These are phyloP conservation scores for Chaenogobius annularis DNA, from an alignment of 2,113 vertebrate species.

Conservation along the genomic window DNA sequence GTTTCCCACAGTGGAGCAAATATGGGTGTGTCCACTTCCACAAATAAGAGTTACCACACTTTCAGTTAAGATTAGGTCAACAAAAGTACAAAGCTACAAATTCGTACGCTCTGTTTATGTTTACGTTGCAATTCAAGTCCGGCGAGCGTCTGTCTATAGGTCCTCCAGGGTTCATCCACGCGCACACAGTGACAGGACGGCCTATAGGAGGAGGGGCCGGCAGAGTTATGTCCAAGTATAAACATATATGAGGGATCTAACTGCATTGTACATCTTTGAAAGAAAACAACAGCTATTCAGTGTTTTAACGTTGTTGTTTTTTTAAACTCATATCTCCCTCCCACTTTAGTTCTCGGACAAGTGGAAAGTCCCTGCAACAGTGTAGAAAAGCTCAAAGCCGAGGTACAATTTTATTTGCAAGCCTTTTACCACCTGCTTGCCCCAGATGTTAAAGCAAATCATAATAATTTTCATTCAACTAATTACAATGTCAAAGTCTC, in stretches of 20 bases:
- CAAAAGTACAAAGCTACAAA: neutral
- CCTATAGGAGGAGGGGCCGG: neutral
- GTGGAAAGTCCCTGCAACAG: neutral
- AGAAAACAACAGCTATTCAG: too few relatives aligned
- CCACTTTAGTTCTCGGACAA: neutral
- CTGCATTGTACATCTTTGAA: too few relatives aligned
- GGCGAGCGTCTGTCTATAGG: neutral
- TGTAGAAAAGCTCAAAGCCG: neutral
- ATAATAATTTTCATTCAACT: neutral
- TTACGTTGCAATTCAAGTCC: neutral
- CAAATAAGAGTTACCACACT: neutral
- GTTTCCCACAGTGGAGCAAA: conserved; percentile 43
- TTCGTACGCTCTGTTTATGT: neutral
- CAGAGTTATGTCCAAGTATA: neutral
- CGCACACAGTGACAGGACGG: neutral
- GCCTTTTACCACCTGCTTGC: neutral
- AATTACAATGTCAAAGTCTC: neutral
- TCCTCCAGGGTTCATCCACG: neutral
- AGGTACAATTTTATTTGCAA: neutral
- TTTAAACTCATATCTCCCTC: neutral
- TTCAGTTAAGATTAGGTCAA: conserved; percentile 20
- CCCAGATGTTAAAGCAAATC: neutral
- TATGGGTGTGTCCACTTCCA: conserved; percentile 46
- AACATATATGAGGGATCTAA: neutral
- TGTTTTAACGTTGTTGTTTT: too few relatives aligned